A percentile compares a stretch with the other conserved stretches of the same genome.
These are phyloP conservation scores for Phalera bucephala DNA, from an alignment of 2,888 invertebrate species.

Conservation along the genomic window DNA sequence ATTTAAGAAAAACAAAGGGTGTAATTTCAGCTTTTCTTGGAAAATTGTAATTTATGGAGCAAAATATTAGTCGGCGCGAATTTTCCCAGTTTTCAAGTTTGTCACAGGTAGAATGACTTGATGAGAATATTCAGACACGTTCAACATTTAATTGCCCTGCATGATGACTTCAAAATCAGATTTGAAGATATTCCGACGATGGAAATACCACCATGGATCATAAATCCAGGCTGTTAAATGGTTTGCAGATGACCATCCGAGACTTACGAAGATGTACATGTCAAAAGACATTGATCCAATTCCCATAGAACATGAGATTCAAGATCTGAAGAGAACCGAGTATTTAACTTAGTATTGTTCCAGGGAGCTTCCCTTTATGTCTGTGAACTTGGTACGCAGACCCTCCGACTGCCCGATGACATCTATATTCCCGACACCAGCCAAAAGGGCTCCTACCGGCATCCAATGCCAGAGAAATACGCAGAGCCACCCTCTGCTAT, in stretches of 20 bases:
- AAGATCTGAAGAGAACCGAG: constrained; percentile 69
- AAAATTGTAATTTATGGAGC: too few relatives aligned
- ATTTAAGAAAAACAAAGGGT: too few relatives aligned
- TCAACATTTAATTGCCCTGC: too few relatives aligned
- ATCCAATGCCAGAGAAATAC: constrained; percentile 60
- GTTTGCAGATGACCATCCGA: constrained; percentile 62
- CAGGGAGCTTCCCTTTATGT: constrained; percentile 75
- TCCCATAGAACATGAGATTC: constrained; percentile 64
- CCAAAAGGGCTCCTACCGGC: constrained; percentile 57
- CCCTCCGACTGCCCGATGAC: constrained; percentile 68
- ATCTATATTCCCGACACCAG: constrained; percentile 66
- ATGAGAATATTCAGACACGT: too few relatives aligned
- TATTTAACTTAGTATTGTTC: constrained; percentile 69
- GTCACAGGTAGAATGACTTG: too few relatives aligned
- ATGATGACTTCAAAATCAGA: too few relatives aligned
- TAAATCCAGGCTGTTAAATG: too few relatives aligned
- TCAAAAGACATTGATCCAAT: constrained; percentile 57
- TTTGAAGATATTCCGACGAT: too few relatives aligned
- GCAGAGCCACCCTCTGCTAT: constrained; percentile 49
- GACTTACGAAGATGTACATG: constrained; percentile 60
- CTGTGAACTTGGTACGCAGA: constrained; percentile 69
- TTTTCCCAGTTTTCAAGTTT: too few relatives aligned
- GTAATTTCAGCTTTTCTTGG: too few relatives aligned
- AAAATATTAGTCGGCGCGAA: too few relatives aligned
- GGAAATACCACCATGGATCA: too few relatives aligned